These are phyloP conservation scores for Dexiosoma caninum DNA, from an alignment of 2,888 invertebrate species.

Conservation along the genomic window DNA sequence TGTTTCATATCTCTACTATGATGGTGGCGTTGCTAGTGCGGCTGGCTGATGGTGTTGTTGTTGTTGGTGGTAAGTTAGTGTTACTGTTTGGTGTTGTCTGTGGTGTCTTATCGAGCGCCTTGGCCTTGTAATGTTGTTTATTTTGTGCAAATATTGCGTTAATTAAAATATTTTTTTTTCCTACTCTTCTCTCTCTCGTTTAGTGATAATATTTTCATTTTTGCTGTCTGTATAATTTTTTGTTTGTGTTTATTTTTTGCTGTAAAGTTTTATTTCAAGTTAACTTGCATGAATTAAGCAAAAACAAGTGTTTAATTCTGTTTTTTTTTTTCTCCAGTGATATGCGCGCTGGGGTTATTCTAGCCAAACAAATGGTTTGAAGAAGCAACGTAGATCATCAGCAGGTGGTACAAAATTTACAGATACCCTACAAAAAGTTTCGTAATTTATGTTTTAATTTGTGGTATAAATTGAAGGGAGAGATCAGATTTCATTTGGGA, in stretches of 20 bases:
- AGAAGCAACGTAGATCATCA: conserved; percentile 1
- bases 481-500: neutral
- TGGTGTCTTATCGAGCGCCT: conserved; percentile 74
- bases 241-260: neutral
- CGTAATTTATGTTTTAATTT: conserved; percentile 14
- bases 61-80: conserved; percentile 1
- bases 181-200: conserved; percentile 29
- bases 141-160: conserved; percentile 77
- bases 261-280: conserved; percentile 19
- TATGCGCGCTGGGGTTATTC: conserved; percentile 12
- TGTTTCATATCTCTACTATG: neutral
- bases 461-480: neutral
- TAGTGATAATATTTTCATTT: conserved; percentile 60
- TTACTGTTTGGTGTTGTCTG: conserved; percentile 51
- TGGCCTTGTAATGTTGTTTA: conserved; percentile 76
- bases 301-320: conserved; percentile 58
- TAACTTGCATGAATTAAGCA: conserved; percentile 45
- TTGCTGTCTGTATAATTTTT: neutral
- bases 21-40: conserved; percentile 24
- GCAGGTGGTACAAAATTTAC: conserved; percentile 31
- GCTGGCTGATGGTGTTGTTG: conserved; percentile 13
- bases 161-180: conserved; percentile 75
- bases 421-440: conserved; percentile 23
- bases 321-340: neutral
- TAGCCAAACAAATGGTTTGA: conserved; percentile 25